Evolutionary conservation across 2,797 vertebrate genomes (phyloP), one percentile per base, ranked within the genome.

Genomic region (Manis crassicaudata): DNA sequence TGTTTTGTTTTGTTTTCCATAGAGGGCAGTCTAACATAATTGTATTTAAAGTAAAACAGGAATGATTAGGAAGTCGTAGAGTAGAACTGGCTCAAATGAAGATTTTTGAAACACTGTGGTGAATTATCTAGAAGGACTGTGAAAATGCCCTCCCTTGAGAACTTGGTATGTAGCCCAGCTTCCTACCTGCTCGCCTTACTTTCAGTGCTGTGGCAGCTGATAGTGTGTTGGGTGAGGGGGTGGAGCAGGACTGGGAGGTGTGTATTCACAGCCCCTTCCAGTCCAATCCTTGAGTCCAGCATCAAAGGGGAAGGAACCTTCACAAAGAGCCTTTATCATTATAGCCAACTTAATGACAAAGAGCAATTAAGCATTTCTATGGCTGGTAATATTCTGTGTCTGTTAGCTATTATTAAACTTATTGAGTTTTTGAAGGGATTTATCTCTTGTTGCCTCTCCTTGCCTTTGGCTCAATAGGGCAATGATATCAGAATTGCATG

Each of bases 321-420:
- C 90, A 91, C 86, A 84, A 94, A 91, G 70, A 93, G 75, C 65
- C 72, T 92, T 92, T 88, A 88, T 96, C 56, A 73, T 92, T 87
- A 96, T 62, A 93, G 58, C 75, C 87, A 95, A 87, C 75, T 77
- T 96, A 96, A 97, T 87, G 91, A 95, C 94, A 95, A 92, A 93
- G 91, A 92, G 87, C 93, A 96, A 92, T 97, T 95, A 97, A 97
- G 43, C 87, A 88, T 96, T 92, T 96, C 97, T 96, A 84, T 94
- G 87, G 92, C 43, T 93, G 96, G 84, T 63, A 95, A 94, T 81
- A 90, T 92, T 93, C 93, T 84, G 93, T 90, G 87, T 97, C 95
- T 94, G 96, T 96, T 97, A 91, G 96, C 96, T 97, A 89, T 97
- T 96, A 97, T 97, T 96, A 97, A 97, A 97, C 92, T 97, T 95